phyloP scores from a whole-genome alignment of 2,888 invertebrate genomes.

The Drosophila lutescens region DNA sequence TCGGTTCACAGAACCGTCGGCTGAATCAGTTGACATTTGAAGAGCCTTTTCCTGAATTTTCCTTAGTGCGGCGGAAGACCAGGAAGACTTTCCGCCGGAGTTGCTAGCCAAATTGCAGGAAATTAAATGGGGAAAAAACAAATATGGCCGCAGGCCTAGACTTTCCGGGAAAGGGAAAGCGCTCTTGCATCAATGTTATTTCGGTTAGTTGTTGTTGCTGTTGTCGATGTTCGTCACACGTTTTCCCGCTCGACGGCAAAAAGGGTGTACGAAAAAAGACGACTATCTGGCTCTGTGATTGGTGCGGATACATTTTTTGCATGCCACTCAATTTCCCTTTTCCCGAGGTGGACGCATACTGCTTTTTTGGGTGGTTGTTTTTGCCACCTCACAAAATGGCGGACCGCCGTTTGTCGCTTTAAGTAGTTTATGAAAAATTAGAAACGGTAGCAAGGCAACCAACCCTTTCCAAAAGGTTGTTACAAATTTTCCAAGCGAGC shows the following conservation, averaged over 20 bases:
- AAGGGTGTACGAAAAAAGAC: slow-evolving; percentile 6
- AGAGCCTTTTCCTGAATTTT: slow-evolving; percentile 44
- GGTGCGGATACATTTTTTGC: slow-evolving; percentile 65
- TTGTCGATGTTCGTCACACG: slow-evolving; percentile 19
- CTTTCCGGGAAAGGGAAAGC: slow-evolving; percentile 37
- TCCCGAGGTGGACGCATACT: slow-evolving; percentile 16
- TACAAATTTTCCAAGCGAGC: slow-evolving; percentile 73
- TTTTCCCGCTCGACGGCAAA: slow-evolving; percentile 11
- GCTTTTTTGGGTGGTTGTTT: slow-evolving; percentile 41
- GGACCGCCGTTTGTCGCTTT: slow-evolving; percentile 32
- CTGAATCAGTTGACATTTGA: slow-evolving; percentile 59
- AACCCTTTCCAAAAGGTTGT: slow-evolving; percentile 62
- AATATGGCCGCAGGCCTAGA: slow-evolving; percentile 69
- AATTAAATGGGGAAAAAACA: slow-evolving; percentile 76
- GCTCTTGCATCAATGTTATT: slow-evolving; percentile 25
- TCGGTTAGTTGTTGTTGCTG: slow-evolving; percentile 32
- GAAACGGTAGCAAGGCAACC: slow-evolving; percentile 27
- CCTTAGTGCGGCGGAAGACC: neutral
- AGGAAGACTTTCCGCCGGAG: slow-evolving; percentile 26
- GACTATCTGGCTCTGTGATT: slow-evolving; percentile 63
- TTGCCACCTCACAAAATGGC: slow-evolving; percentile 57
- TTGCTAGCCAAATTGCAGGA: slow-evolving; percentile 67
- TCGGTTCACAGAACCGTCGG: slow-evolving; percentile 23
- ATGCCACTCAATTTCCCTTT: slow-evolving; percentile 63
- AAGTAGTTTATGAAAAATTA: slow-evolving; percentile 47